A percentile compares a stretch with the other conserved stretches of the same genome.
Evolutionary conservation across 2,113 vertebrate species (phyloP).

Genomic region (Oreochromis niloticus): DNA sequence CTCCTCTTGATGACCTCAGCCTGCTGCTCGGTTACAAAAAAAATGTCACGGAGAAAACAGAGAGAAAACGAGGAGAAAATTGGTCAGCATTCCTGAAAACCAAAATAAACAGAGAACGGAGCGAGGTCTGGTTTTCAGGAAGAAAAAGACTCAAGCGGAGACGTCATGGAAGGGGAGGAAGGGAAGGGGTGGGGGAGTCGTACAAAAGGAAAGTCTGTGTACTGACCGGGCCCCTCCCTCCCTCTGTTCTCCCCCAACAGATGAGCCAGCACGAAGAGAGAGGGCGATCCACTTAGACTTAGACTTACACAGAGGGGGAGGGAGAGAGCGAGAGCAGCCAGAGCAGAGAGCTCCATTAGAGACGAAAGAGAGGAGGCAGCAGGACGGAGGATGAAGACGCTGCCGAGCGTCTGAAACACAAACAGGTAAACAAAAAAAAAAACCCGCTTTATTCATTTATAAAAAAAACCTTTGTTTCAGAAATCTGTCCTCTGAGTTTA

Average conservation of each 20-base stretch:
- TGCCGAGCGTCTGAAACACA: not conserved
- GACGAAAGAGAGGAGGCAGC: not conserved
- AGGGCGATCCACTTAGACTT: slow-evolving; percentile 3
- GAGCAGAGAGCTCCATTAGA: slow-evolving; percentile 5
- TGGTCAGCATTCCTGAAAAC: slow-evolving; percentile 43
- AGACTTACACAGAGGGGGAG: not conserved
- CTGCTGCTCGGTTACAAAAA: not conserved
- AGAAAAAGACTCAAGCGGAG: not conserved
- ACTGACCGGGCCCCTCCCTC: slow-evolving; percentile 52
- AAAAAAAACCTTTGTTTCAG: not conserved
- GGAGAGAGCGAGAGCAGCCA: slow-evolving; percentile 24
- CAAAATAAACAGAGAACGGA: slow-evolving; percentile 59
- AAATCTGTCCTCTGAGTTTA: not conserved
- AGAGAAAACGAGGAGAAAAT: slow-evolving; percentile 29
- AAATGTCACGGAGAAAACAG: not conserved
- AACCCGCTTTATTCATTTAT: not conserved
- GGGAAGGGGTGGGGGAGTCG: not conserved
- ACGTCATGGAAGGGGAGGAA: slow-evolving; percentile 55
- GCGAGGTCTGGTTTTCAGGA: slow-evolving; percentile 38
- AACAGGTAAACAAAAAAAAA: slow-evolving; percentile 12
- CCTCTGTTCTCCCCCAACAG: slow-evolving; percentile 49
- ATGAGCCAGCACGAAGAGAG: slow-evolving; percentile 29
- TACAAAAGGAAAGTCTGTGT: slow-evolving; percentile 57
- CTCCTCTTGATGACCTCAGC: not conserved
- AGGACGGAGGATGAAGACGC: slow-evolving; percentile 16